A percentile compares a stretch with the other conserved stretches of the same genome.
Evolutionary conservation across 1,140 invertebrate species (phyloP).

Genomic region (Chironomus tepperi): DNA sequence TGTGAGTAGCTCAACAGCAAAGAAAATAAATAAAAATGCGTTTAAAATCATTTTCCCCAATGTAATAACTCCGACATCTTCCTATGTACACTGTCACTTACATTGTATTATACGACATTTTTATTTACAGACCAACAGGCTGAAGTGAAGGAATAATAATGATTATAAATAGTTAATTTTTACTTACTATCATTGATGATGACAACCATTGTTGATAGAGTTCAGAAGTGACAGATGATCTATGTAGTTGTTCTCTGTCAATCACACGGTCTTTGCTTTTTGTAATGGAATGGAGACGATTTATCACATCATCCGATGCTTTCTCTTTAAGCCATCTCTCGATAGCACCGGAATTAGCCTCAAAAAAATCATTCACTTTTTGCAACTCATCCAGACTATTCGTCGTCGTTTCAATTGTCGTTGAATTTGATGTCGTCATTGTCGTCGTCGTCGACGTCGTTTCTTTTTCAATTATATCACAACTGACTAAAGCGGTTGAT

Average conservation of each 20-base stretch:
- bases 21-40: no score
- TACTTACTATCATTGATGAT: slow-evolving; percentile 57
- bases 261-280: slow-evolving; percentile 29
- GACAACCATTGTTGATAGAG: slow-evolving; percentile 74
- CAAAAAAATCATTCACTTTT: slow-evolving; percentile 36
- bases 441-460: neutral
- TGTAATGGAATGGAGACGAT: slow-evolving; percentile 44
- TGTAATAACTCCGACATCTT: no score
- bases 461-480: no score
- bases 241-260: slow-evolving; percentile 41
- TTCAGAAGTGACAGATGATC: slow-evolving; percentile 74
- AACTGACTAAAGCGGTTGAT: neutral
- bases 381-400: neutral
- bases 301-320: slow-evolving; percentile 55
- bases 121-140: no score
- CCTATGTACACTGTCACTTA: no score
- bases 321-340: slow-evolving; percentile 65
- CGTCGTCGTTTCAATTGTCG: neutral
- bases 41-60: no score
- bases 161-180: no score
- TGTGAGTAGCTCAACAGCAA: no score
- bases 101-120: no score
- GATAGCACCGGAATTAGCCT: slow-evolving; percentile 47
- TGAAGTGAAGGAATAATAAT: no score
- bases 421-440: no score